Evolutionary conservation across 2,888 invertebrate species (phyloP).

Genomic region (Zaprionus obscuricornis): DNA sequence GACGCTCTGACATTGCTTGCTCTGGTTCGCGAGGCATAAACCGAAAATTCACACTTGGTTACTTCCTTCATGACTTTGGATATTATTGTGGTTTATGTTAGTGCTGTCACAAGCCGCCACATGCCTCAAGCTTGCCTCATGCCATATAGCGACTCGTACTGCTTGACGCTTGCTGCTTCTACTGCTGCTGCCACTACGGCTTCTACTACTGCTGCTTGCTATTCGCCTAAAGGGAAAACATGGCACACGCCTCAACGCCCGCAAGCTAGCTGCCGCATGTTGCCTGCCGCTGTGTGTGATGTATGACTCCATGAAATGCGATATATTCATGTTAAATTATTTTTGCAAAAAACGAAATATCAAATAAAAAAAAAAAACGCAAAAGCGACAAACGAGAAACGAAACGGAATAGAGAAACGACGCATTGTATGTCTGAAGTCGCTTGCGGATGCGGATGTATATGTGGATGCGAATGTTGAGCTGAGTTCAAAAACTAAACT

Average conservation of each 20-base stretch:
- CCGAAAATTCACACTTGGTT: slow-evolving; percentile 76
- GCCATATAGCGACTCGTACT: too few relatives aligned
- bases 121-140: slow-evolving; percentile 12
- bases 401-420: slow-evolving; percentile 10
- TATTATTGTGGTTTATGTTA: slow-evolving; percentile 77
- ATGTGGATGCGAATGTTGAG: not conserved
- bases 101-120: slow-evolving; percentile 68
- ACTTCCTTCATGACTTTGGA: slow-evolving; percentile 78
- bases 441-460: not conserved
- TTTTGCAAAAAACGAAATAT: slow-evolving; percentile 40
- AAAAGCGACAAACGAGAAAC: slow-evolving; percentile 9
- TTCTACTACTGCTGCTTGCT: not conserved
- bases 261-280: slow-evolving; percentile 21
- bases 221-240: slow-evolving; percentile 7
- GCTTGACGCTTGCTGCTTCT: too few relatives aligned
- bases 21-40: slow-evolving; percentile 68
- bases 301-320: slow-evolving; percentile 77
- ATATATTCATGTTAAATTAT: slow-evolving; percentile 78
- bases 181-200: too few relatives aligned
- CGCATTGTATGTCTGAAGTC: not conserved
- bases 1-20: slow-evolving; percentile 28
- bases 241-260: slow-evolving; percentile 31
- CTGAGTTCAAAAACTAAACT: not conserved
- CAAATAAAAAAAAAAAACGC: not conserved
- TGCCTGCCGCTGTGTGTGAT: slow-evolving; percentile 62